Base-by-base conservation (phyloP, 1,140 invertebrate genomes). In the Spodoptera litura region DNA sequence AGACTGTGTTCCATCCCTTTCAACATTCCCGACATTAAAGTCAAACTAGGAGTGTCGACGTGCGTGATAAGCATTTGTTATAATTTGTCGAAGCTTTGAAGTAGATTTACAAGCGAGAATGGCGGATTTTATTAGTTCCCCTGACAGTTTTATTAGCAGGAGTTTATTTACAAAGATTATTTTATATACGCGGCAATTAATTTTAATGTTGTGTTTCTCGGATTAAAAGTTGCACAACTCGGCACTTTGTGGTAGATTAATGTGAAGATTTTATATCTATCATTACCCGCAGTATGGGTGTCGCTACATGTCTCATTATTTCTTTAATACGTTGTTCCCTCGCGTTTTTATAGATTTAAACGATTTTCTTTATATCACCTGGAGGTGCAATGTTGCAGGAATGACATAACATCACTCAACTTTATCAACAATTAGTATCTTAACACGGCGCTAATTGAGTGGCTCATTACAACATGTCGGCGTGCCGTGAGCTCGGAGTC, bases 71-170 rank as follows among this genome's bases (percentile, higher is more conserved):
- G 49, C 49, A 66, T 64, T 51, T 52, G 49, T 70, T 52, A 70
- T 70, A 70, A 70, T 70, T 70, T 70, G 44, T 70, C 66, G 66
- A 70, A 70, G 66, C 66, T 70, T 70, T 70, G 66, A 53, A 52
- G 49, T 70, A 49, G 62, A 66, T 66, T 66, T 66, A 66, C 62
- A 66, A 66, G 66, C 66, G 20, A 49, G 51, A 52, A 70, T 53
- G 66, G 66, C 49, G 25, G 49, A 52, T n/a, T 70, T 70, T 53
- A 52, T 20, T 70, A 66, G 62, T 70, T 70, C 4, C 38, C 20
- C 25, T 51, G 66, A 70, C 66, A 70, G 66, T 70, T 70, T 70
- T 70, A 70, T 70, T 66, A 20, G 38, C 11, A 61, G 58, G 58
- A 61, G 27, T 61, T 61, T 61, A 20, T 61, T 61, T 35, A 31